Base-by-base conservation (phyloP, 2,113 vertebrate species). In the Chitala chitala region DNA sequence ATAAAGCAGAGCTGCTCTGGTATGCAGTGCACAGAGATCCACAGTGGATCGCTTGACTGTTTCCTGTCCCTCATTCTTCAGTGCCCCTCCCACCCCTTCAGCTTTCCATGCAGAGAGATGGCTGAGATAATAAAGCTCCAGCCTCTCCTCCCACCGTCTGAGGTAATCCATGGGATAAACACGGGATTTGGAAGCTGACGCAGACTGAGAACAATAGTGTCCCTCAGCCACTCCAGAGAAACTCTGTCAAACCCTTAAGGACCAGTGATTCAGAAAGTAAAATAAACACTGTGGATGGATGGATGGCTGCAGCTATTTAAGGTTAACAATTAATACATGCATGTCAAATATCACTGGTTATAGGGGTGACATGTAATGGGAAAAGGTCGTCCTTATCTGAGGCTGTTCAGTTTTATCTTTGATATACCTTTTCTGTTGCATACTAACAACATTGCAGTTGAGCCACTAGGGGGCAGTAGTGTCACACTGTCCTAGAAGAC, bases 401-500 rank as follows among this genome's bases (percentile, higher is more conserved):
- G n/a, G n/a, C n/a, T n/a, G n/a, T n/a, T n/a, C n/a, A n/a, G n/a
- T n/a, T n/a, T n/a, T n/a, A n/a, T n/a, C n/a, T n/a, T n/a, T n/a
- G n/a, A n/a, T n/a, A n/a, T n/a, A n/a, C n/a, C n/a, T n/a, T 72
- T 33, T 10, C 42, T 29, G 8, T 15, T 20, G 29, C 5, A 29
- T 51, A 12, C 29, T 46, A 15, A 55, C 74, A 24, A 20, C 61
- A 3, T 13, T n/a, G 3, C 8, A 1, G 2, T 42, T 3, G 9
- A 29, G 22, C 66, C 75, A 74, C 31, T 26, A 63, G 50, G 72
- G 72, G 61, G 59, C 51, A 66, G 63, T 72, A 26, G 40, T 65
- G n/a, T 26, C 51, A 42, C 69, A 42, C 8, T 42, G 12, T 46
- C 38, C 40, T 10, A 42, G 40, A 6, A 42, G 10, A 13, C 4